phyloP scores from a whole-genome alignment of 2,113 vertebrate species.

The Clarias macrocephalus region DNA sequence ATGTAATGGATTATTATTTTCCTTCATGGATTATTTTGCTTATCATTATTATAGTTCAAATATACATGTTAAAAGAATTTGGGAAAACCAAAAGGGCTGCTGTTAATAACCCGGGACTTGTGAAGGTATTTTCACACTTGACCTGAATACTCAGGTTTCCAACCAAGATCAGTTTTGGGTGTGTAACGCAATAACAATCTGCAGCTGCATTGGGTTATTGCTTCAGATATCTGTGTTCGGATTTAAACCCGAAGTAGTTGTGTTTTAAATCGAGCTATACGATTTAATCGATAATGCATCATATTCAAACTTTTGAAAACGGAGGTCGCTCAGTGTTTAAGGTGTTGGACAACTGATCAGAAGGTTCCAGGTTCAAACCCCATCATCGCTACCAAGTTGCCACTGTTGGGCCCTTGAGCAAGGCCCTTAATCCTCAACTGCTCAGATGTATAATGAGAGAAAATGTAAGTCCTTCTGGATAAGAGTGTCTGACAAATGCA shows the following conservation, averaged over 20 bases:
- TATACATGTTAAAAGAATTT: not conserved
- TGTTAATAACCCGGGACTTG: not conserved
- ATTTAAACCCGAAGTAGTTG: not conserved
- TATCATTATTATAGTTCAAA: not conserved
- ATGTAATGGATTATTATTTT: slow-evolving; percentile 48
- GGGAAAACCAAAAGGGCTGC: not conserved
- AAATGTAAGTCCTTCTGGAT: too few relatives aligned
- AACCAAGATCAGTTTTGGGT: not conserved
- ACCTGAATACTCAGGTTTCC: not conserved
- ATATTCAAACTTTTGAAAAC: too few relatives aligned
- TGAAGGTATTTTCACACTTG: not conserved
- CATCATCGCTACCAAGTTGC: too few relatives aligned
- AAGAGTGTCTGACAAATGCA: too few relatives aligned
- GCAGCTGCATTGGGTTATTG: not conserved
- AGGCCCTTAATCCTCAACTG: too few relatives aligned
- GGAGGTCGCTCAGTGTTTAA: too few relatives aligned
- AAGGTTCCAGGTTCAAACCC: too few relatives aligned
- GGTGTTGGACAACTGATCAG: too few relatives aligned
- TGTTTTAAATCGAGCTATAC: too few relatives aligned
- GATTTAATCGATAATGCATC: too few relatives aligned
- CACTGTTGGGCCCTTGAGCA: too few relatives aligned
- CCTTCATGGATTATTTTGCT: slow-evolving; percentile 39
- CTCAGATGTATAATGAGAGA: too few relatives aligned
- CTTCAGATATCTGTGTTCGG: not conserved
- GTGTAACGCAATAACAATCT: not conserved